Evolutionary conservation across 2,113 vertebrate species (phyloP), one percentile per base, ranked within the genome.

Genomic region (Colistium nudipinnis): DNA sequence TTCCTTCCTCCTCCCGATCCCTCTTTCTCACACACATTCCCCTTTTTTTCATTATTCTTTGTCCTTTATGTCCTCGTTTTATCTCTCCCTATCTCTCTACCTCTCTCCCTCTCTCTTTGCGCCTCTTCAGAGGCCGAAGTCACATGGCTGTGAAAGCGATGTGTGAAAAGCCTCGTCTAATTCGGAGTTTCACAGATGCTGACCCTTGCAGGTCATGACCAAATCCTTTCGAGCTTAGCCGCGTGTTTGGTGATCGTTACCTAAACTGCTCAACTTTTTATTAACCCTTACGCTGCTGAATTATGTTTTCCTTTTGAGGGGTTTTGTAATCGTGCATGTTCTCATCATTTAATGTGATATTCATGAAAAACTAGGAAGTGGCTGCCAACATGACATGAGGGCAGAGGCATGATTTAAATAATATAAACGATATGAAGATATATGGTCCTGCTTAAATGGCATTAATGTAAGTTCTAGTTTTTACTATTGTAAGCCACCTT

Each of bases 121-220:
- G 63, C 28, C 61, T 68, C 52, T 70, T 67, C 57, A 52, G 30
- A 70, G 62, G 54, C 62, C 80, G 74, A 83, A 81, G 68, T 87
- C 62, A n/a, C n/a, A 74, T 71, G 62, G 57, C 65, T 85, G 39
- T n/a, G n/a, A n/a, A 57, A 76, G 76, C 71, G 43, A 33, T 69
- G 60, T 74, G 73, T 67, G 31, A 85, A 75, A 74, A 52, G 60
- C 4, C 76, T 45, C 19, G 22, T 51, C 47, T 70, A 49, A 78
- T 52, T 81, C 47, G 64, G 41, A 74, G 61, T 79, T 54, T 76
- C 7, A 38, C 54, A 61, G 74, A 79, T 77, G 69, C 72, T 47
- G 55, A 44, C 6, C 55, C 48, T 45, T 64, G 65, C 62, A 70
- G 66, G 61, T 22, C 33, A 62, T 49, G 41, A 68, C 19, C 38